Evolutionary conservation across 2,797 vertebrate genomes (phyloP).

Genomic region (Semaprochilodus insignis): DNA sequence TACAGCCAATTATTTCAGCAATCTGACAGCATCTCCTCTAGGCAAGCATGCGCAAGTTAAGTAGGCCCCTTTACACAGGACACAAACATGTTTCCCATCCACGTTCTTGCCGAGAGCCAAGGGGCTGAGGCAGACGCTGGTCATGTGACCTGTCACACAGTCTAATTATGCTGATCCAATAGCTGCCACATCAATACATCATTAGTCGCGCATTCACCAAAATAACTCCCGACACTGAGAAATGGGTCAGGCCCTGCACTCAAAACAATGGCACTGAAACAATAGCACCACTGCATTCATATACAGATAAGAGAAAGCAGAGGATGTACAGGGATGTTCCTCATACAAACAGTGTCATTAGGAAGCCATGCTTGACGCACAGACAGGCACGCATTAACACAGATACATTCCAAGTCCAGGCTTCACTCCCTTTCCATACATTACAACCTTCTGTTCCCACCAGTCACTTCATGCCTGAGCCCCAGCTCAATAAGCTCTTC

Average conservation of each 20-base stretch:
- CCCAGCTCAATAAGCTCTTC: background rate
- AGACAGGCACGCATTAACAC: conserved; percentile 41
- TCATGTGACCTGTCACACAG: conserved; percentile 36
- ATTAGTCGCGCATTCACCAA: conserved; percentile 45
- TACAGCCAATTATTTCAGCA: background rate
- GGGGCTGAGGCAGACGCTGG: background rate
- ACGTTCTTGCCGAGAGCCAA: background rate
- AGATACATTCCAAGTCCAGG: conserved; percentile 6
- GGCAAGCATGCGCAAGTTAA: background rate
- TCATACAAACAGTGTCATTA: conserved; percentile 37
- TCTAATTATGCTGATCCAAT: conserved; percentile 43
- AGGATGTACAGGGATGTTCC: conserved; percentile 43
- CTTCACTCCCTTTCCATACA: conserved; percentile 38
- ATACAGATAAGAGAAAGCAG: conserved; percentile 39
- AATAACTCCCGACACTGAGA: conserved; percentile 49
- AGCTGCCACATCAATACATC: conserved; percentile 42
- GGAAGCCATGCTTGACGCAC: conserved; percentile 28
- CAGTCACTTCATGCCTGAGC: background rate
- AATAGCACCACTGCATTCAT: conserved; percentile 23
- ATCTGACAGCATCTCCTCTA: background rate
- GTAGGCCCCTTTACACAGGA: background rate
- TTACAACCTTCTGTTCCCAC: conserved; percentile 23
- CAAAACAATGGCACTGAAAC: conserved; percentile 52
- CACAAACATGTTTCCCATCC: conserved; percentile 30
- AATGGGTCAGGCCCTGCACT: conserved; percentile 55